Evolutionary conservation across 2,888 invertebrate species (phyloP).

Genomic region (Sylvicola fuscatus): DNA sequence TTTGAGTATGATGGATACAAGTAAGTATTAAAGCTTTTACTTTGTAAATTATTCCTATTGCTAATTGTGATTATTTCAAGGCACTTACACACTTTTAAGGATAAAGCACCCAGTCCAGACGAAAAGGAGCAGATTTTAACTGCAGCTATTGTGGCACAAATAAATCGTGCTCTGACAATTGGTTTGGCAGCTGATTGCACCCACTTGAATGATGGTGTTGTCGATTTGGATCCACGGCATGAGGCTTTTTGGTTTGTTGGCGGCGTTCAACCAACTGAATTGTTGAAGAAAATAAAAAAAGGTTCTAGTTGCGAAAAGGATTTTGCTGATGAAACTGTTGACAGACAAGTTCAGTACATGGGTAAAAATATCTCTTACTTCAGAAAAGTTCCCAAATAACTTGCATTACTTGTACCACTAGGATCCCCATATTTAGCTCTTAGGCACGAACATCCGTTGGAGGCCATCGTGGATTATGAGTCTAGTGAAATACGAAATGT

Average conservation of each 20-base stretch:
- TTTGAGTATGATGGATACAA: conserved; percentile 35
- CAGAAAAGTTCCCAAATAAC: not conserved
- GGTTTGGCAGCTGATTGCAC: conserved; percentile 33
- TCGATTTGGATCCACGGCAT: conserved; percentile 56
- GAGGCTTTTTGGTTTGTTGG: conserved; percentile 77
- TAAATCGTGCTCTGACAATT: conserved; percentile 46
- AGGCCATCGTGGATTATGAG: conserved; percentile 35
- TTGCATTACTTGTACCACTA: conserved; percentile 11
- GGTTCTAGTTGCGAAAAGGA: conserved; percentile 20
- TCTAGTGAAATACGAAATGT: conserved; percentile 28
- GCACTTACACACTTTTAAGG: conserved; percentile 9
- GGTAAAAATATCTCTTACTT: conserved; percentile 22
- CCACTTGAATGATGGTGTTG: conserved; percentile 36
- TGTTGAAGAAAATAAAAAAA: conserved; percentile 19
- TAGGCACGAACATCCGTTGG: conserved; percentile 45
- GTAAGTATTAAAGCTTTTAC: conserved; percentile 25
- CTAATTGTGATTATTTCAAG: conserved; percentile 16
- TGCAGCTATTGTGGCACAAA: conserved; percentile 28
- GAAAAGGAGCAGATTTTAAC: conserved; percentile 12
- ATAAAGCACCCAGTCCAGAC: conserved; percentile 9
- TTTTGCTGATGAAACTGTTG: conserved; percentile 31
- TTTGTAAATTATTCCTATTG: conserved; percentile 12
- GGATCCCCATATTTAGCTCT: conserved; percentile 44
- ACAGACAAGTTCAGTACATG: conserved; percentile 47
- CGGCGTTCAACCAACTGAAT: conserved; percentile 37